Evolutionary conservation across 2,113 vertebrate genomes (phyloP), one percentile per base, ranked within the genome.

Genomic region (Kobus ellipsiprymnus): DNA sequence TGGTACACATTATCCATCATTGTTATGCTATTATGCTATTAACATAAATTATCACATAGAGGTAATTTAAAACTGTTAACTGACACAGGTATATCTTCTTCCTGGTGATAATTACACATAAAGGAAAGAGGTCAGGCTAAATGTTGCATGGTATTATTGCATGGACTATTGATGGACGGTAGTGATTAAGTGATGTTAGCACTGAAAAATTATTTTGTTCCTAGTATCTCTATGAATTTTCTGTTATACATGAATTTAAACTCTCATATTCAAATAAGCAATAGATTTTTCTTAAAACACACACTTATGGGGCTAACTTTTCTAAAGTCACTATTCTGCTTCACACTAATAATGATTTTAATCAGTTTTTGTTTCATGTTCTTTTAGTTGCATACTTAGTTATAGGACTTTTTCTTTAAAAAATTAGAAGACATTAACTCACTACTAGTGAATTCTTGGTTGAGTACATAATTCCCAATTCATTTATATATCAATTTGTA

Each of bases 41-140:
- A 98, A 97, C 98, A 98, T 98, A 98, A 98, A 98, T 98, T 98
- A 98, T 98, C 97, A 97, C 96, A 86, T 59, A 87, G 87, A 96
- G 80, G 91, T 97, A 97, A 98, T 98, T 98, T 97, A 92, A 97
- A 97, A 95, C 71, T 88, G 60, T 94, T 92, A 98, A 94, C 89
- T 94, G 89, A 95, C 84, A 95, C 90, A 98, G 98, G 95, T 97
- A 98, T 96, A 92, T 91, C 96, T 98, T 85, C 94, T 87, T 98
- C 54, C 82, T 90, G 81, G 81, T 95, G 90, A 95, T 96, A 98
- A 98, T 98, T 95, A 90, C 86, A 87, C 83, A 64, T 92, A 92
- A 90, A 95, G 29, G 77, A 91, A 89, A 40, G 82, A 87, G 92
- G 84, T 83, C 81, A 83, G 62, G 64, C 48, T 98, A 94, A 86